These are phyloP conservation scores for Siniperca chuatsi DNA, from an alignment of 2,113 vertebrate species.

Conservation along the genomic window DNA sequence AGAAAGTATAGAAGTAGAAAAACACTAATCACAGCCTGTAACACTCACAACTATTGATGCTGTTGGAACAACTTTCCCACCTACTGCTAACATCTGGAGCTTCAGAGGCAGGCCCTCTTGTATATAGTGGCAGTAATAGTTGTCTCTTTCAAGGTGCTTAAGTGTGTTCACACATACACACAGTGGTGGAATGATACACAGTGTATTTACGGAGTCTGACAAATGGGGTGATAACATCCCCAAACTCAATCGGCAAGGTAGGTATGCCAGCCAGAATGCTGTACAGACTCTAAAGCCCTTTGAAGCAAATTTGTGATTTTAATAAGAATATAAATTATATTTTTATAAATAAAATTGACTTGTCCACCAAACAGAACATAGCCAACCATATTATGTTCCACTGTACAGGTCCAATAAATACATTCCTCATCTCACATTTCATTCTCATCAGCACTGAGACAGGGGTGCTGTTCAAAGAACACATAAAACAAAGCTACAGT, in stretches of 20 bases:
- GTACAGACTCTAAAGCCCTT: constrained; percentile 5
- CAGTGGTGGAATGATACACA: constrained; percentile 22
- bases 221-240: constrained; percentile 54
- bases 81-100: constrained; percentile 6
- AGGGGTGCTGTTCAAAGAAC: no score
- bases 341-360: not conserved
- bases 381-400: not conserved
- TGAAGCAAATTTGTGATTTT: not conserved
- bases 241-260: constrained; percentile 46
- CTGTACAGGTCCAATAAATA: not conserved
- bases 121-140: not conserved
- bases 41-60: not conserved
- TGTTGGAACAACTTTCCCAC: not conserved
- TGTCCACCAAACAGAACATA: not conserved
- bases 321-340: not conserved
- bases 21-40: not conserved
- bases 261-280: constrained; percentile 37
- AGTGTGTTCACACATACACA: constrained; percentile 14
- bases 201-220: constrained; percentile 55
- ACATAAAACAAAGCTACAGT: not conserved
- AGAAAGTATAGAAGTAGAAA: not conserved
- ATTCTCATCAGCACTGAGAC: not conserved
- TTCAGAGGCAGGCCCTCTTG: not conserved
- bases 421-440: not conserved
- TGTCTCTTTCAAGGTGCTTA: constrained; percentile 22